Base-by-base conservation (phyloP, 2,113 vertebrate species). In the Nipponia nippon region DNA sequence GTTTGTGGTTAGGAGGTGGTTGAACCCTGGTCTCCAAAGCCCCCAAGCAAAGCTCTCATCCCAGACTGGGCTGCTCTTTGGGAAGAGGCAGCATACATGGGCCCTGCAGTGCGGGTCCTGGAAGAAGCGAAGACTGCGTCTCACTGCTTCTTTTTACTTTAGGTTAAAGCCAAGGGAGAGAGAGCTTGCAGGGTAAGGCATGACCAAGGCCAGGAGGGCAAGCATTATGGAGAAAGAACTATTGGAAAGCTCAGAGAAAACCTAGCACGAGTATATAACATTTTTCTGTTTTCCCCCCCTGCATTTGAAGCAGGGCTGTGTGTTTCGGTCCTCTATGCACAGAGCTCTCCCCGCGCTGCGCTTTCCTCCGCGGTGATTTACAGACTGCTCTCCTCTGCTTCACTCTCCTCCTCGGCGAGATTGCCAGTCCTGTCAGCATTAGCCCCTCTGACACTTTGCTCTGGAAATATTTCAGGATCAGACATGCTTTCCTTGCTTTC, bases 401-500 rank as follows among this genome's bases (percentile, higher is more conserved):
- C 84, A 87, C 91, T 93, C 89, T 91, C 65, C 36, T 91, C 78
- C 52, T 52, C 0, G 1, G 73, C 44, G 87, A 93, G 61, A 63
- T 72, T 94, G 91, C 95, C 93, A 89, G 91, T 91, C 81, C 95
- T 97, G 95, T 96, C 96, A 97, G 56, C 84, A 52, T 96, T 94
- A 96, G 94, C 87, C 89, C 91, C 62, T 36, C 93, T 76, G 84
- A 96, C 95, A 91, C 95, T 87, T 89, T 61, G 47, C 91, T 79
- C 70, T 88, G 95, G 84, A 93, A 96, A 94, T 96, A 94, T 87
- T 96, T 96, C 87, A 93, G 81, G 77, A 96, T 91, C 93, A 95
- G 89, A 52, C 73, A 94, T 91, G 87, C 40, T 93, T 89, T 71
- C 82, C 56, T 84, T 87, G 83, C 40, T 91, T 89, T 96, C 21